phyloP scores from a whole-genome alignment of 1,140 invertebrate genomes.

The Coelopa frigida region DNA sequence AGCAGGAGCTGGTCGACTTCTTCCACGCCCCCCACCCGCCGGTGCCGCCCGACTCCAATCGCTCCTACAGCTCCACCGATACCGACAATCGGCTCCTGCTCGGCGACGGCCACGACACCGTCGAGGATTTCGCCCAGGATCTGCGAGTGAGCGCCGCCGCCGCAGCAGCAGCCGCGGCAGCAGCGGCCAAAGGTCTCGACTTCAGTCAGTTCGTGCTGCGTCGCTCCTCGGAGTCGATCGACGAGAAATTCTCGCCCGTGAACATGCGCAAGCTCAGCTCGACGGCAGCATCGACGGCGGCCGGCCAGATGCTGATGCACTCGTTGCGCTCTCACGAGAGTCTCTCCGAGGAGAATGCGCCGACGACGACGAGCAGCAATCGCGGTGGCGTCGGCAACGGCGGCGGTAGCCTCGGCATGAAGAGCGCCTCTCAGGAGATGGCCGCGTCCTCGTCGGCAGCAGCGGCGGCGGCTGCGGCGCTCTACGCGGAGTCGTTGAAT shows the following conservation, averaged over 20 bases:
- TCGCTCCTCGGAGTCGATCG: slow-evolving; percentile 15
- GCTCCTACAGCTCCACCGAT: slow-evolving; percentile 38
- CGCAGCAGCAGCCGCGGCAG: slow-evolving; percentile 31
- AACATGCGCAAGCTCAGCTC: slow-evolving; percentile 33
- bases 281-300: slow-evolving; percentile 18
- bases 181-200: slow-evolving; percentile 28
- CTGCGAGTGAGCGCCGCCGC: slow-evolving; percentile 25
- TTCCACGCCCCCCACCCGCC: slow-evolving; percentile 31
- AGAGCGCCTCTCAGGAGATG: slow-evolving; percentile 31
- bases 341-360: slow-evolving; percentile 22
- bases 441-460: slow-evolving; percentile 22
- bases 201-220: slow-evolving; percentile 30
- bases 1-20: slow-evolving; percentile 38
- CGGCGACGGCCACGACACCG: slow-evolving; percentile 1
- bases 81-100: slow-evolving; percentile 28
- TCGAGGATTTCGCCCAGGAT: slow-evolving; percentile 38
- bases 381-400: neutral
- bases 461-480: slow-evolving; percentile 26
- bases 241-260: slow-evolving; percentile 15
- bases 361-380: neutral
- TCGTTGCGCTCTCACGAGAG: slow-evolving; percentile 35
- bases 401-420: neutral
- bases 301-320: slow-evolving; percentile 37
- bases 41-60: slow-evolving; percentile 34
- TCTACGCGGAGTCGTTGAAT: slow-evolving; percentile 34